These are phyloP conservation scores for Hecatera dysodea DNA, from an alignment of 2,888 invertebrate species.

Conservation along the genomic window DNA sequence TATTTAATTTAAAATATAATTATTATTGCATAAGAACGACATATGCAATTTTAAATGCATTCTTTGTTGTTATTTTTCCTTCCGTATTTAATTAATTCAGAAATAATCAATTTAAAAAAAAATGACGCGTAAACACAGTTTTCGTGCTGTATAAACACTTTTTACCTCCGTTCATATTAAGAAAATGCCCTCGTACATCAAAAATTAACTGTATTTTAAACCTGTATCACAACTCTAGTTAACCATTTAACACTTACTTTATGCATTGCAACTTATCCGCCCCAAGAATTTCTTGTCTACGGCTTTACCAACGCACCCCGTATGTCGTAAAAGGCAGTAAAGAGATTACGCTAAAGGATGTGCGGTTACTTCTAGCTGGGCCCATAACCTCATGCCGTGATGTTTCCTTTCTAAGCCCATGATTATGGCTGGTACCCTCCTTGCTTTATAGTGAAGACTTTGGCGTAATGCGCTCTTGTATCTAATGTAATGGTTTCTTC, in stretches of 20 bases:
- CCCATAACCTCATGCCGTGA: conserved; percentile 28
- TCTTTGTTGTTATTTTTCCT: no score
- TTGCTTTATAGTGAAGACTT: conserved; percentile 42
- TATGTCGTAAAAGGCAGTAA: conserved; percentile 47
- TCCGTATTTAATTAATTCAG: no score
- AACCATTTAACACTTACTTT: neutral
- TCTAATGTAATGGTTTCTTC: conserved; percentile 25
- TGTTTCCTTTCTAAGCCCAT: conserved; percentile 37
- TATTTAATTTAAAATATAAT: neutral
- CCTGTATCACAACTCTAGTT: neutral
- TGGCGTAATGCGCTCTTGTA: conserved; percentile 31
- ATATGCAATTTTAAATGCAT: no score
- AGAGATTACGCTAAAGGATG: conserved; percentile 49
- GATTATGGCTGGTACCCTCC: conserved; percentile 41
- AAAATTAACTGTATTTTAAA: no score
- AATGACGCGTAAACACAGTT: no score
- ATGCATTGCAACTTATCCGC: neutral
- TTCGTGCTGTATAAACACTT: no score
- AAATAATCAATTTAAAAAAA: no score
- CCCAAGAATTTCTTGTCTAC: neutral
- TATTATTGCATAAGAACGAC: no score
- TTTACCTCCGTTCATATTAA: no score
- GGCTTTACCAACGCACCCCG: neutral
- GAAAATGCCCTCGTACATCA: no score
- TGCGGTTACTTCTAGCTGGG: conserved; percentile 45